A percentile compares a stretch with the other conserved stretches of the same genome.
Conservation (phyloP, 2,113 vertebrate genomes). For the Ictalurus punctatus region DNA sequence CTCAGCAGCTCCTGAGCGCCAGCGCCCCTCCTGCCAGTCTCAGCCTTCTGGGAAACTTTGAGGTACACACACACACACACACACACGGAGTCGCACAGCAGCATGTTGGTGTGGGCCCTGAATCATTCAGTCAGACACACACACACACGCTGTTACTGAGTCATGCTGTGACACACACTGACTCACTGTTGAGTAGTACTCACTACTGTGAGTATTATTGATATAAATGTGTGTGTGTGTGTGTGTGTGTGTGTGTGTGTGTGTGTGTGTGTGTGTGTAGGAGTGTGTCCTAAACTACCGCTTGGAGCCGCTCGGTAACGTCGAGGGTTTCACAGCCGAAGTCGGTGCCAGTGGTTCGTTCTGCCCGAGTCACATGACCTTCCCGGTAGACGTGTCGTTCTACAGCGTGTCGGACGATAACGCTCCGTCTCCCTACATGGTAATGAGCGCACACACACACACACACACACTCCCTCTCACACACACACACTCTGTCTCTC, state of each 20-base stretch:
- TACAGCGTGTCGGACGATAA: conserved; percentile 98
- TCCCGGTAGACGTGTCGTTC: conserved; percentile 96
- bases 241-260: conserved; percentile 1
- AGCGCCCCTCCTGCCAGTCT: conserved; percentile 94
- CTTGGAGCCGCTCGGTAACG: conserved; percentile 85
- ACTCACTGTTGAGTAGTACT: conserved; percentile 24
- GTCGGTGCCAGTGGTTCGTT: conserved; percentile 96
- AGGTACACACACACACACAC: conserved; percentile 76
- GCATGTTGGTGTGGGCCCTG: neutral
- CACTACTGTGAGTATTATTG: neutral
- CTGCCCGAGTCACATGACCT: conserved; percentile 95
- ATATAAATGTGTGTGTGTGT: neutral
- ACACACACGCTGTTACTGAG: conserved; percentile 14
- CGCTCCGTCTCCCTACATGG: conserved; percentile 98
- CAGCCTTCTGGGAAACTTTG: conserved; percentile 98
- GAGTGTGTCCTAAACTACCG: conserved; percentile 97
- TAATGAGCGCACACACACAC: conserved; percentile 55
- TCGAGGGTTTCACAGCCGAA: conserved; percentile 94
- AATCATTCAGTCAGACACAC: neutral
- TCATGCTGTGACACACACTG: conserved; percentile 11
- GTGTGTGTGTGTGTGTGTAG: conserved; percentile 65
- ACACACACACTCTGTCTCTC: neutral
- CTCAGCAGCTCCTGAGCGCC: conserved; percentile 86
- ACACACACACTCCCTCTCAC: neutral
- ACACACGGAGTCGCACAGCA: neutral